Conservation (phyloP, 2,888 invertebrate genomes). For the Phyto melanocephala region DNA sequence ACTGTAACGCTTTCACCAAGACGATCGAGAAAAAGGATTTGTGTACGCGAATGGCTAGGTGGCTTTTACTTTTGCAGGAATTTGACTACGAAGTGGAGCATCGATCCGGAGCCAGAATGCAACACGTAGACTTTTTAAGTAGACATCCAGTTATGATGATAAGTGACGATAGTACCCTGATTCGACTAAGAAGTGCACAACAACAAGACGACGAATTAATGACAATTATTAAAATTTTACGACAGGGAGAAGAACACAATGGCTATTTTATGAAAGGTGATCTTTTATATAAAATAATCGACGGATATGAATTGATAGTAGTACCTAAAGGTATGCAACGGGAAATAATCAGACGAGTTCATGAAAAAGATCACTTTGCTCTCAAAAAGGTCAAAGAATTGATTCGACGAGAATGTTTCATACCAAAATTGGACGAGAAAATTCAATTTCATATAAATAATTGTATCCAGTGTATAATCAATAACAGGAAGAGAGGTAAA, state of each 20-base stretch:
- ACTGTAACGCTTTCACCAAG: conserved; percentile 53
- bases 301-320: conserved; percentile 55
- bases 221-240: conserved; percentile 50
- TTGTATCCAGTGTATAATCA: conserved; percentile 47
- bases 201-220: conserved; percentile 61
- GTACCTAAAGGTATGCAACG: conserved; percentile 52
- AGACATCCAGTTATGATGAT: conserved; percentile 57
- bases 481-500: conserved; percentile 45
- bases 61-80: conserved; percentile 64
- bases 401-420: conserved; percentile 27
- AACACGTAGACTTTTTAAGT: conserved; percentile 56
- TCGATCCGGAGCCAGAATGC: conserved; percentile 55
- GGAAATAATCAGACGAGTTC: conserved; percentile 60
- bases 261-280: conserved; percentile 56
- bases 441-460: conserved; percentile 28
- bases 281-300: conserved; percentile 58
- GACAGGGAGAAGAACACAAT: conserved; percentile 36
- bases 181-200: conserved; percentile 49
- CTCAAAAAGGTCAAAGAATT: conserved; percentile 41
- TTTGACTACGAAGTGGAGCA: conserved; percentile 65
- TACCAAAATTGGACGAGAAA: conserved; percentile 45
- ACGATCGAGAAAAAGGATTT: conserved; percentile 57
- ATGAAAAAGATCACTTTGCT: conserved; percentile 66
- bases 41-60: conserved; percentile 60
- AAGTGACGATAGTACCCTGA: conserved; percentile 37